Evolutionary conservation across 2,113 vertebrate genomes (phyloP), one percentile per base, ranked within the genome.

Genomic region (Pachycephala philippinensis): DNA sequence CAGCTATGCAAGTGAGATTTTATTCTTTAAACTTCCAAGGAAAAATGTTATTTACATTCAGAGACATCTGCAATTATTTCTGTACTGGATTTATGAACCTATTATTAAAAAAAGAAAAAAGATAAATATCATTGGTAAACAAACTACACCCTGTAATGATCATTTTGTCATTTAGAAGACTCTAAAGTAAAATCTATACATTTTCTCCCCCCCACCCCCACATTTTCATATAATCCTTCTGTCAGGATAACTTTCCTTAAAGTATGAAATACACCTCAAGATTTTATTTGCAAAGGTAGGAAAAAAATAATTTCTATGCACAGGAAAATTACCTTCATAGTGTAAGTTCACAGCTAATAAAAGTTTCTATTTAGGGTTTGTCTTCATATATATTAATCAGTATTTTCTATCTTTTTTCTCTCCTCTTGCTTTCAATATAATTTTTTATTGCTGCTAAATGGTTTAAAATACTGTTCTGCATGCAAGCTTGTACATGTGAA

Each of bases 401-500:
- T n/a, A 59, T 65, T 39, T 53, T 84, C 44, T 49, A 11, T 17
- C 5, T 35, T 54, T 94, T 77, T 70, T 30, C 17, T 39, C 40
- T 84, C 14, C 37, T 89, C 35, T 68, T 76, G 11, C 16, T 96
- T 91, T 91, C 87, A 92, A 61, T 87, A 52, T 61, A 12, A 52
- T 52, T 82, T 77, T 92, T 79, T 63, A 93, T 94, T 96, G 42
- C 19, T 52, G 39, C 35, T 52, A 95, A 96, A 78, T 61, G 27
- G 15, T 93, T 95, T 96, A 86, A 95, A 92, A 96, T 91, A 93
- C 42, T 75, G 26, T 80, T 94, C 45, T 84, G 54, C n/a, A 40
- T 77, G 71, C 45, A 50, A 37, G 19, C 27, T 69, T 91, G 37
- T 84, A 60, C 59, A 69, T 90, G 63, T 87, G 89, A 95, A 91